phyloP scores from a whole-genome alignment of 2,888 invertebrate species.

The Laspeyria flexula region DNA sequence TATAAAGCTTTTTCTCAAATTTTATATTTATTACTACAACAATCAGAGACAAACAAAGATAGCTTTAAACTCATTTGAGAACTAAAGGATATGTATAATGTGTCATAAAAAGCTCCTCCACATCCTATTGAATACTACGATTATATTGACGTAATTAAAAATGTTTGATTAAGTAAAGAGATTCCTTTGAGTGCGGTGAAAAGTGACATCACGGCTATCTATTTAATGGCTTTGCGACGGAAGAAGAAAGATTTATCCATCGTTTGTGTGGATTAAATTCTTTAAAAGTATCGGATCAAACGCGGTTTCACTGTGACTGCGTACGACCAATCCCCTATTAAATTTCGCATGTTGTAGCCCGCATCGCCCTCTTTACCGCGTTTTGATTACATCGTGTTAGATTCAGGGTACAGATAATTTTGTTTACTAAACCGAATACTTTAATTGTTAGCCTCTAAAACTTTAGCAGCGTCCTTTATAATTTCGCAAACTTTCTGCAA shows the following conservation, averaged over 20 bases:
- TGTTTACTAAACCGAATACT: slow-evolving; percentile 10
- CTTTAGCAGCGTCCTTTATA: slow-evolving; percentile 5
- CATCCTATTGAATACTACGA: slow-evolving; percentile 9
- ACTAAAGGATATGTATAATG: no score
- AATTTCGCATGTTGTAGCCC: slow-evolving; percentile 21
- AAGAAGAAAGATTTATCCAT: slow-evolving; percentile 8
- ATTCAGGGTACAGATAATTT: slow-evolving; percentile 16
- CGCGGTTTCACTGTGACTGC: slow-evolving; percentile 22
- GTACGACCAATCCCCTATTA: slow-evolving; percentile 18
- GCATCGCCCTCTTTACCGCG: slow-evolving; percentile 11
- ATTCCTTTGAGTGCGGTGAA: not conserved
- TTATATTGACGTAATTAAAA: slow-evolving; percentile 15
- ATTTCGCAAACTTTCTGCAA: no score
- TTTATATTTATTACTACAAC: no score
- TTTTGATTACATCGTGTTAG: slow-evolving; percentile 24
- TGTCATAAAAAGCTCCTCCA: no score
- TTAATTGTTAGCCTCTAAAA: slow-evolving; percentile 16
- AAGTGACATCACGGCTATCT: slow-evolving; percentile 4
- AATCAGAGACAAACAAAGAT: no score
- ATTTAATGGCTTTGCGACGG: slow-evolving; percentile 8
- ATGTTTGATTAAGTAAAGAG: slow-evolving; percentile 5
- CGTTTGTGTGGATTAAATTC: slow-evolving; percentile 14
- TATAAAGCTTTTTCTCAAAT: no score
- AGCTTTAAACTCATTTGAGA: no score
- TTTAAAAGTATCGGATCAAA: slow-evolving; percentile 26